These are phyloP conservation scores for Monodelphis domestica DNA, from an alignment of 2,797 vertebrate species.

Conservation along the genomic window DNA sequence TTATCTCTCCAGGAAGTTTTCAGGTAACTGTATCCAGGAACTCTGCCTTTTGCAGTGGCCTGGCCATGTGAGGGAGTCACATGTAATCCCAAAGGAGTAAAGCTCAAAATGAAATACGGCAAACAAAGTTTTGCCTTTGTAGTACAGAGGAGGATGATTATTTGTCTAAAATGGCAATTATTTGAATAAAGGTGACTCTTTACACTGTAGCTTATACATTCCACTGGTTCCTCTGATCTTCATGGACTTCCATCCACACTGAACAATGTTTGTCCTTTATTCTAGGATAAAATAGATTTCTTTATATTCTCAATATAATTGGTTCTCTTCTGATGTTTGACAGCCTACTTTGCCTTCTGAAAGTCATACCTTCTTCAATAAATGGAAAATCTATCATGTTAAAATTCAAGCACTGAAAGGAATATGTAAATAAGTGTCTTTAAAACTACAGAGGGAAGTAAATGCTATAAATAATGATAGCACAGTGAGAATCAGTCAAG, in stretches of 20 bases:
- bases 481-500: too few species aligned
- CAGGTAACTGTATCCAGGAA: not conserved
- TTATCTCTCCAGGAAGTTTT: slow-evolving; percentile 56
- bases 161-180: not conserved
- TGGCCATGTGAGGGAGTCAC: not conserved
- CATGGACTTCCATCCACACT: not conserved
- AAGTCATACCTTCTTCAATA: not conserved
- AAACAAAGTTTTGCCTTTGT: not conserved
- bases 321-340: not conserved
- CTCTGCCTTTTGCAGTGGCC: not conserved
- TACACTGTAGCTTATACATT: not conserved
- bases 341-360: not conserved
- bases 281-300: not conserved
- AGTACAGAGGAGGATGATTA: not conserved
- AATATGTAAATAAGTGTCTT: not conserved
- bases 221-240: not conserved
- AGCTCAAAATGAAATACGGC: not conserved
- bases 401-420: not conserved
- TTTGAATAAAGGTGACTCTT: not conserved
- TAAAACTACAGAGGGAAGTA: too few species aligned
- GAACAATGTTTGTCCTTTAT: not conserved
- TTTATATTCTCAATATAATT: not conserved
- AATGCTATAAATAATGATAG: too few species aligned
- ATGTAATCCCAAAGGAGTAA: not conserved
- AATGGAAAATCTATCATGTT: not conserved